phyloP scores from a whole-genome alignment of 2,113 vertebrate species.

The Ageneiosus marmoratus region DNA sequence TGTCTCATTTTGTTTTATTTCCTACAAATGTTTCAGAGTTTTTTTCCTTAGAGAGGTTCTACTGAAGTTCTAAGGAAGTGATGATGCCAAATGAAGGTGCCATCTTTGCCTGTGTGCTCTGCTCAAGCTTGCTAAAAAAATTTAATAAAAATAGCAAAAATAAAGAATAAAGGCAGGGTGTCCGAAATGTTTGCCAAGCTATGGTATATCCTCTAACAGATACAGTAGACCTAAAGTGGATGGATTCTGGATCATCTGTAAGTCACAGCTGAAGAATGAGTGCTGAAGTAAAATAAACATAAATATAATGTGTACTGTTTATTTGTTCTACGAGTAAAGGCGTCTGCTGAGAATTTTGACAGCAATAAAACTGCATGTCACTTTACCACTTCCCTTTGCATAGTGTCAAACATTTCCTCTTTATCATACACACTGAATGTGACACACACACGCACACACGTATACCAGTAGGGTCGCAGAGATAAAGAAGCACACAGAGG shows the following conservation, averaged over 20 bases:
- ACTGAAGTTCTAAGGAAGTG: neutral
- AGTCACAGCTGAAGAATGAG: neutral
- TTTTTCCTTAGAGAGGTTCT: neutral
- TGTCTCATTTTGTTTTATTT: neutral
- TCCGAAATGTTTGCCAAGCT: neutral
- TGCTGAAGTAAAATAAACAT: neutral
- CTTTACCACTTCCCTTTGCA: constrained; percentile 36
- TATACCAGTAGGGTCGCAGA: constrained; percentile 13
- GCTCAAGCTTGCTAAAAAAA: neutral
- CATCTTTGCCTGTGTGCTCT: neutral
- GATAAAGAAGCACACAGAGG: constrained; percentile 21
- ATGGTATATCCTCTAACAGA: no score
- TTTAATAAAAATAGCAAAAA: neutral
- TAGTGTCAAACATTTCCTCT: constrained; percentile 35
- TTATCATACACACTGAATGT: constrained; percentile 36
- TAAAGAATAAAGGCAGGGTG: neutral
- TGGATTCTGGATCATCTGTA: neutral
- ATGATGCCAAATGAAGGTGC: neutral
- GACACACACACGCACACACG: neutral
- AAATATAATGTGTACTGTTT: neutral
- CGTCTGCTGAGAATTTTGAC: neutral
- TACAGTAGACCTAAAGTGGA: no score
- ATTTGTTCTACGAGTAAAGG: neutral
- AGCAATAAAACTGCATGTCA: constrained; percentile 11
- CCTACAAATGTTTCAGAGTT: neutral